Conservation (phyloP, 1,140 invertebrate species). For the Scaptomyza montana region DNA sequence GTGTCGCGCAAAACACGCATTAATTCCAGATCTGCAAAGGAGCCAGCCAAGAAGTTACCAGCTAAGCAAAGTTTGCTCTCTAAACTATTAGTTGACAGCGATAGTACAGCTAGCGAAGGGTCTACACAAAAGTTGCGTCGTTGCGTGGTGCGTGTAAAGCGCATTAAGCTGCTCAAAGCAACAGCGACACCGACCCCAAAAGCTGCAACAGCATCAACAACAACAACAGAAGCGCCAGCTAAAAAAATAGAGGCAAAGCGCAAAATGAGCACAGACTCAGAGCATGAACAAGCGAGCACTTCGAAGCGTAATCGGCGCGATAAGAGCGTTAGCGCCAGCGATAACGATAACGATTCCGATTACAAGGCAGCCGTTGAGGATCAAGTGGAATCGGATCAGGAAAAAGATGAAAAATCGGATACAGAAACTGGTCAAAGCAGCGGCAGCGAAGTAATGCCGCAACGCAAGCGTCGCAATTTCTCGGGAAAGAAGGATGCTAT, state of each 20-base stretch:
- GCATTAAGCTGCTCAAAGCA: slow-evolving; percentile 10
- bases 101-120: slow-evolving; percentile 18
- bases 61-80: slow-evolving; percentile 29
- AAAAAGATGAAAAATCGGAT: slow-evolving; percentile 29
- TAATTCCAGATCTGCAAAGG: slow-evolving; percentile 1
- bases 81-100: slow-evolving; percentile 34
- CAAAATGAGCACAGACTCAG: slow-evolving; percentile 64
- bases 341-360: slow-evolving; percentile 57
- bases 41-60: not conserved
- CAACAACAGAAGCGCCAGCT: not conserved
- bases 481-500: slow-evolving; percentile 48
- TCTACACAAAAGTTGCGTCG: slow-evolving; percentile 16
- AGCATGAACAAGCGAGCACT: slow-evolving; percentile 63
- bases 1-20: slow-evolving; percentile 3
- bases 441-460: slow-evolving; percentile 77
- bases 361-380: slow-evolving; percentile 42
- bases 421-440: slow-evolving; percentile 53
- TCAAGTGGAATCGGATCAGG: slow-evolving; percentile 32
- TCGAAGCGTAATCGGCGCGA: slow-evolving; percentile 39
- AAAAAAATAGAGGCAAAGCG: slow-evolving; percentile 2
- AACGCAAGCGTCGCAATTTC: slow-evolving; percentile 68
- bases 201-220: not conserved
- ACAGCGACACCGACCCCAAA: not conserved
- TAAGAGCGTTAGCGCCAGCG: slow-evolving; percentile 40
- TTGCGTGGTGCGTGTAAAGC: slow-evolving; percentile 65